Percentiles rank a stretch among this genome's conserved stretches.
Conservation (phyloP, 2,113 vertebrate species). For the Synchiropus splendidus region DNA sequence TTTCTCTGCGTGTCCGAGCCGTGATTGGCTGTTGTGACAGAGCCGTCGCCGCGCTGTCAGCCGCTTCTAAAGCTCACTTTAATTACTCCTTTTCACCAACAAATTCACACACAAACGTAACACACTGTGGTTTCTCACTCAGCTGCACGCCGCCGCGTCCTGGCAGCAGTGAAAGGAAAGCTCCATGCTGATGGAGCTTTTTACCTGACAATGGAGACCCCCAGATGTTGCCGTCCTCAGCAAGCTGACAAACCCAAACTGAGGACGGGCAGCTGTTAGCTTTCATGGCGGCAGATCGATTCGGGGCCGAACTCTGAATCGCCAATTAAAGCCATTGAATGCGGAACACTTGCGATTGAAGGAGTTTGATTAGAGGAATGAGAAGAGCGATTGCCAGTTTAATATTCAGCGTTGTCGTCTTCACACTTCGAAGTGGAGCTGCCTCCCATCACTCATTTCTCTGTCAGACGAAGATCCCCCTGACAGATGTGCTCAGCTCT, state of each 20-base stretch:
- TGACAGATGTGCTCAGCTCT: slow-evolving; percentile 22
- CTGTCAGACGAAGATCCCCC: slow-evolving; percentile 25
- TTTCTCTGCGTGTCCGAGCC: slow-evolving; percentile 20
- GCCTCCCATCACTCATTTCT: slow-evolving; percentile 12
- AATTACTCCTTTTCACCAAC: slow-evolving; percentile 69
- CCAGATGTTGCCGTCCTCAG: slow-evolving; percentile 45
- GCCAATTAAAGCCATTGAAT: slow-evolving; percentile 48
- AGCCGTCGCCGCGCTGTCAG: slow-evolving; percentile 48
- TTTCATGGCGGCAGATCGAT: slow-evolving; percentile 45
- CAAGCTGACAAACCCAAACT: slow-evolving; percentile 26
- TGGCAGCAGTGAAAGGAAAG: slow-evolving; percentile 38
- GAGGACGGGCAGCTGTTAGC: slow-evolving; percentile 22
- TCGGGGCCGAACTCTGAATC: slow-evolving; percentile 35
- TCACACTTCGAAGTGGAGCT: slow-evolving; percentile 3
- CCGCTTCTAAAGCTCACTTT: slow-evolving; percentile 56
- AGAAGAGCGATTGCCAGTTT: slow-evolving; percentile 20
- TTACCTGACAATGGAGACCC: slow-evolving; percentile 44
- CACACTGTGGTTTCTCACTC: slow-evolving; percentile 17
- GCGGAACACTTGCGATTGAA: not conserved
- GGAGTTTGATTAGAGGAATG: slow-evolving; percentile 25
- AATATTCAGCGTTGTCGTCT: slow-evolving; percentile 19
- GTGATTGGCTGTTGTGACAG: slow-evolving; percentile 62
- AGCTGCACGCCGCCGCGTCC: slow-evolving; percentile 9
- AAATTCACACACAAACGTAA: slow-evolving; percentile 39
- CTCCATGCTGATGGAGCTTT: slow-evolving; percentile 42